phyloP scores from a whole-genome alignment of 35 echinoderm and acorn worm genomes.

The Diadema setosum region DNA sequence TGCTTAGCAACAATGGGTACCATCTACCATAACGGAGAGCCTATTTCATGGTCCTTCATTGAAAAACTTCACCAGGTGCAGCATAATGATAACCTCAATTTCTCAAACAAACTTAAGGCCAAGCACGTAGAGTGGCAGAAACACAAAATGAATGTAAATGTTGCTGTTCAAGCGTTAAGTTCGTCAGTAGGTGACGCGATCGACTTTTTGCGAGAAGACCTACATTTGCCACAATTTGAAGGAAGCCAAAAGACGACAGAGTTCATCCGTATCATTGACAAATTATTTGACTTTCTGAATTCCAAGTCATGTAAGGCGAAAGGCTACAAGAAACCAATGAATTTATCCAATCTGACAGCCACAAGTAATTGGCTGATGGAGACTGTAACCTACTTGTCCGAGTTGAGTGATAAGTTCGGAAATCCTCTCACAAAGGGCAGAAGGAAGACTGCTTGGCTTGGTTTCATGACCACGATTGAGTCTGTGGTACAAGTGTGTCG shows the following conservation, averaged over 20 bases:
- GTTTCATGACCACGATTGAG: constrained; percentile 23
- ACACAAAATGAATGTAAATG: constrained; percentile 78
- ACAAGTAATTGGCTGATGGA: constrained; percentile 27
- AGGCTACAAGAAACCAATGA: constrained; percentile 57
- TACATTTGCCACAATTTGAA: constrained; percentile 11
- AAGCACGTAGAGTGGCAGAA: constrained; percentile 60
- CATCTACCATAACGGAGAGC: constrained; percentile 32
- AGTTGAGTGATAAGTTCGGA: not conserved
- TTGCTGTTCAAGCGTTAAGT: constrained; percentile 40
- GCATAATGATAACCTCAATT: constrained; percentile 25
- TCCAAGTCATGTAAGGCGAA: constrained; percentile 11
- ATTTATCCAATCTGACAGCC: not conserved
- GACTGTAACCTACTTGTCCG: constrained; percentile 22
- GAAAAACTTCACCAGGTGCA: constrained; percentile 41
- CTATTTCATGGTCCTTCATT: constrained; percentile 45
- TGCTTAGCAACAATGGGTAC: constrained; percentile 46
- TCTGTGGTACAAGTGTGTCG: constrained; percentile 14
- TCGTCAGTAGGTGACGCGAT: constrained; percentile 62
- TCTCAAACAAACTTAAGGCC: constrained; percentile 45
- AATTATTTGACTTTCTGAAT: constrained; percentile 66
- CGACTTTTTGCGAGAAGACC: constrained; percentile 57
- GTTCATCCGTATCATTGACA: constrained; percentile 66
- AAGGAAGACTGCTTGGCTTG: constrained; percentile 35
- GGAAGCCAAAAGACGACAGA: constrained; percentile 55
- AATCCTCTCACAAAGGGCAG: not conserved